Evolutionary conservation across 2,113 vertebrate genomes (phyloP), one percentile per base, ranked within the genome.

Genomic region (Erythrolamprus reginae): DNA sequence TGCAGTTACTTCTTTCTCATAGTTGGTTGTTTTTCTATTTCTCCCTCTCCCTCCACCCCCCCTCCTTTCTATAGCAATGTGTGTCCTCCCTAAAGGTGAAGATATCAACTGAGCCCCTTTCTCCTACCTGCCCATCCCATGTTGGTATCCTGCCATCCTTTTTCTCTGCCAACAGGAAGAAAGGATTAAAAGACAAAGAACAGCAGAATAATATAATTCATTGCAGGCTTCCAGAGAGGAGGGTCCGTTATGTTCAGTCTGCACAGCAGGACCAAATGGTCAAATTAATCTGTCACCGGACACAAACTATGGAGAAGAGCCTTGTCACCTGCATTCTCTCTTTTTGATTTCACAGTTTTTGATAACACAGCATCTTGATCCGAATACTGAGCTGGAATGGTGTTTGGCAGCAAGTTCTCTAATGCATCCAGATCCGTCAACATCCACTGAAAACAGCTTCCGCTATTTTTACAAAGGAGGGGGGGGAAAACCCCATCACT

Each of bases 111-210:
- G 53, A 91, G 53, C 21, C 47, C 26, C 53, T 89, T 87, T 45
- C 58, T 56, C 3, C 77, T 50, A 51, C 33, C 53, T 65, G 10
- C 53, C 28, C 23, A 38, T 33, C 56, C 87, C 87, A 92, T 21
- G 33, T 77, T 51, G 82, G 85, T 19, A 24, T 50, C 52, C 5
- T 45, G n/a, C 48, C 58, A 70, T 86, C 56, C 33, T 13, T 86
- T 77, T 17, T 56, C 50, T 61, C 45, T 58, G 90, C 92, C 51
- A 70, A 5, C 13, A 28, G 86, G 92, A 88, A 91, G 82, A 89
- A 91, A 93, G 94, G 92, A 92, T 91, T 53, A 91, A 93, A 94
- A 95, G 91, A 89, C 92, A 53, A 91, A 90, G 88, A 90, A 91
- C 92, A 90, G 82, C 94, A 89, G 90, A 92, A 88, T 58, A 91